Evolutionary conservation across 2,888 invertebrate genomes (phyloP).

Genomic region (Ariolimax columbianus): DNA sequence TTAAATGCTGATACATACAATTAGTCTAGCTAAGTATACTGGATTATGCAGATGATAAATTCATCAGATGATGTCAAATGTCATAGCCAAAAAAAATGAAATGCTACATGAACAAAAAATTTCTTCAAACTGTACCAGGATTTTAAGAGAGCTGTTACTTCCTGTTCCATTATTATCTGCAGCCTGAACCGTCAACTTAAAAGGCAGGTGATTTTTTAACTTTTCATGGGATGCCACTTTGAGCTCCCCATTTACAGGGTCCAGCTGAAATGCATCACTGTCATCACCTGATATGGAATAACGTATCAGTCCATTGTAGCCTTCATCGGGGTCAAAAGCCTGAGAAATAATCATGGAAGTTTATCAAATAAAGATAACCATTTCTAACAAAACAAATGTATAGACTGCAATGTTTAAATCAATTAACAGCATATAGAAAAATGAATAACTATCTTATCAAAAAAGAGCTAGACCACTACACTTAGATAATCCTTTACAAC

Average conservation of each 20-base stretch:
- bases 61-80: too few relatives aligned
- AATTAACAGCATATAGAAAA: too few relatives aligned
- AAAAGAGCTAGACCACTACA: too few relatives aligned
- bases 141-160: background rate
- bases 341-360: background rate
- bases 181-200: slow-evolving; percentile 49
- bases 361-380: background rate
- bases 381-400: background rate
- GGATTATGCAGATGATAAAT: too few relatives aligned
- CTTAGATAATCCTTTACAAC: too few relatives aligned
- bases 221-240: slow-evolving; percentile 40
- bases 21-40: too few relatives aligned
- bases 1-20: too few relatives aligned
- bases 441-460: too few relatives aligned
- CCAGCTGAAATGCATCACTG: slow-evolving; percentile 42
- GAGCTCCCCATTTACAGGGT: slow-evolving; percentile 44
- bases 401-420: too few relatives aligned
- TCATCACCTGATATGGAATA: slow-evolving; percentile 51
- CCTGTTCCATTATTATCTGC: slow-evolving; percentile 53
- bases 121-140: background rate
- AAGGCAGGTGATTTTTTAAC: slow-evolving; percentile 30
- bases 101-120: background rate
- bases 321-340: slow-evolving; percentile 60
- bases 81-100: background rate
- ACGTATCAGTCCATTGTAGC: slow-evolving; percentile 52